Base-by-base conservation (phyloP, 2,888 invertebrate genomes). In the Argynnis bischoffii region DNA sequence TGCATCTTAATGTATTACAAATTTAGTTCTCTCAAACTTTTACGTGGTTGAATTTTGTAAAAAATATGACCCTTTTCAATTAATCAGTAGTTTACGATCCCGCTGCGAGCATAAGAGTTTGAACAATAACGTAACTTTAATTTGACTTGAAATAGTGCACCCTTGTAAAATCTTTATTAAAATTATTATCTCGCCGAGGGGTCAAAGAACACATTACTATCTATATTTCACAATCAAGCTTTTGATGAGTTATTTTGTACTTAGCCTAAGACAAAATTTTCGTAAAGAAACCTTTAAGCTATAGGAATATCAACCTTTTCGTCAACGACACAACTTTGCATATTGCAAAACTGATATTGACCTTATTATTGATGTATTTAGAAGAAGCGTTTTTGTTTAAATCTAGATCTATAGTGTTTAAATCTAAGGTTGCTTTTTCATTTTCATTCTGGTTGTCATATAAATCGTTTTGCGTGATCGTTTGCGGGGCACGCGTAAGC, bases 151-250 rank as follows among this genome's bases (percentile, higher is more conserved):
- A 88, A 84, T 84, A 87, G 81, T 86, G 79, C 87, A 84, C 88
- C 88, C 90, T 83, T 82, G 79, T 81, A 81, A 81, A 83, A 85
- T 87, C 82, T 84, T 85, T 86, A 88, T 88, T 88, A 87, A 89
- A 88, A 88, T 89, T 84, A 86, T 88, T 81, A 85, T 85, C 87
- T 83, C 82, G 72, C 73, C 75, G 72, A 85, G 85, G 90, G 90
- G 89, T 90, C 90, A 90, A 89, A 89, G 82, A 87, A 89, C 90
- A 89, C 86, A 86, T 89, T 86, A 85, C 83, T 74, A 69, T 74
- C 72, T 80, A 82, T 80, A 85, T 84, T 88, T 86, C 82, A 87
- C 82, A 85, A 83, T 83, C 84, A 80, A 84, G 82, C 83, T 88
- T 87, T 88, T 86, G 80, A 81, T 88, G 82, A 87, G 86, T 86